Conservation (phyloP, 1,140 invertebrate species). For the Panagrolaimus sp. region DNA sequence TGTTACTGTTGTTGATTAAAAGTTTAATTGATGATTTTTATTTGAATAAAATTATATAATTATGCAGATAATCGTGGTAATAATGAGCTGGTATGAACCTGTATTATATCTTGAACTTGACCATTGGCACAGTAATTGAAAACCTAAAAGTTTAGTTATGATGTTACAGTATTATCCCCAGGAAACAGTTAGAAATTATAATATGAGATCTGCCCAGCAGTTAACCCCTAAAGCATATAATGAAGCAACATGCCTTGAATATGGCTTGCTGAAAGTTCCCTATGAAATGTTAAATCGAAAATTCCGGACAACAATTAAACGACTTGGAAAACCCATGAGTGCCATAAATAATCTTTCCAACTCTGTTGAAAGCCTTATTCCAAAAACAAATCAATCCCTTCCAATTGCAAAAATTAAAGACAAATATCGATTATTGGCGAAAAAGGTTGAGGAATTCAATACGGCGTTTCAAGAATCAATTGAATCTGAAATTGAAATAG, state of each 20-base stretch:
- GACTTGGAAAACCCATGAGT: background rate
- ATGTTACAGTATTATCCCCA: conserved; percentile 15
- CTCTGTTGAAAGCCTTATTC: conserved; percentile 27
- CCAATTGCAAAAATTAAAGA: background rate
- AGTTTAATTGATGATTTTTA: conserved; percentile 13
- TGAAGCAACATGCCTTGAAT: conserved; percentile 65
- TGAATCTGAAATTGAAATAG: conserved; percentile 79
- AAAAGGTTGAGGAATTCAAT: conserved; percentile 20
- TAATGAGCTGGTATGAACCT: too few relatives aligned
- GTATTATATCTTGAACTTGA: background rate
- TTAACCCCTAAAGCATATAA: conserved; percentile 3
- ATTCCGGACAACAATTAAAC: conserved; percentile 72
- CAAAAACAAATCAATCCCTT: background rate
- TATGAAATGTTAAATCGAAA: conserved; percentile 97
- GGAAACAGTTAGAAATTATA: conserved; percentile 5
- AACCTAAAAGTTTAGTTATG: background rate
- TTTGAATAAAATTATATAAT: conserved; percentile 6
- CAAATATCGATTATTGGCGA: too few relatives aligned
- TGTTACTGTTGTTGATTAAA: background rate
- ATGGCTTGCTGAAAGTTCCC: conserved; percentile 89
- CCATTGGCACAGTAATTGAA: background rate
- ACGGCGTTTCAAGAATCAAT: conserved; percentile 77
- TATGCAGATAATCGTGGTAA: too few relatives aligned
- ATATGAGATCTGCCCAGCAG: background rate
- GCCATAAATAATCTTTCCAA: conserved; percentile 66